phyloP scores from a whole-genome alignment of 2,797 vertebrate species.

The Syngnathus acus region DNA sequence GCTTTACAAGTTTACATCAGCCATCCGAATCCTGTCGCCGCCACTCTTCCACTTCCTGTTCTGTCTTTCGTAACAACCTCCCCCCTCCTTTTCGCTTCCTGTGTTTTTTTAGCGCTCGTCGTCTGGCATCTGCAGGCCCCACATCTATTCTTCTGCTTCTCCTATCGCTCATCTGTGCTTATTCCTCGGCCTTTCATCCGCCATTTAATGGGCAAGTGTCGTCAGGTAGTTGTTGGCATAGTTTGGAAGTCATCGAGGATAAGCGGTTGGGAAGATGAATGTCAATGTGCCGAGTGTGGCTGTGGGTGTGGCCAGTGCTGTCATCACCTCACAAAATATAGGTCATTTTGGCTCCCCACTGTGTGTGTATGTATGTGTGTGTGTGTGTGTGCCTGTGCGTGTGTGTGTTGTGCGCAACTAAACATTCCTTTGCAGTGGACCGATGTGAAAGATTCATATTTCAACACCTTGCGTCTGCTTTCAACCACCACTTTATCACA shows the following conservation, averaged over 20 bases:
- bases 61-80: constrained; percentile 7
- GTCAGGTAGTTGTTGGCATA: constrained; percentile 8
- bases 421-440: constrained; percentile 48
- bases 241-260: neutral
- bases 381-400: constrained; percentile 1
- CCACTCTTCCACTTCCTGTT: constrained; percentile 12
- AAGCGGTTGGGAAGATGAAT: neutral
- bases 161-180: constrained; percentile 5
- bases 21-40: constrained; percentile 15
- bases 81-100: constrained; percentile 14
- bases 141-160: constrained; percentile 11
- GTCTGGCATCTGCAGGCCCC: constrained; percentile 17
- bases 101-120: constrained; percentile 21
- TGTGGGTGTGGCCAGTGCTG: constrained; percentile 18
- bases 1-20: constrained; percentile 10
- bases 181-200: constrained; percentile 6
- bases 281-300: constrained; percentile 15
- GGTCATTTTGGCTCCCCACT: constrained; percentile 13
- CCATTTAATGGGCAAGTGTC: neutral
- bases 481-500: constrained; percentile 43
- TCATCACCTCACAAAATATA: constrained; percentile 24
- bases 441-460: constrained; percentile 51
- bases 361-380: constrained; percentile 5
- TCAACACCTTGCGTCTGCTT: constrained; percentile 59
- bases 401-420: constrained; percentile 33